Percentiles rank a stretch among this genome's conserved stretches.
phyloP scores from a whole-genome alignment of 1,140 invertebrate genomes.

The Aricia agestis region DNA sequence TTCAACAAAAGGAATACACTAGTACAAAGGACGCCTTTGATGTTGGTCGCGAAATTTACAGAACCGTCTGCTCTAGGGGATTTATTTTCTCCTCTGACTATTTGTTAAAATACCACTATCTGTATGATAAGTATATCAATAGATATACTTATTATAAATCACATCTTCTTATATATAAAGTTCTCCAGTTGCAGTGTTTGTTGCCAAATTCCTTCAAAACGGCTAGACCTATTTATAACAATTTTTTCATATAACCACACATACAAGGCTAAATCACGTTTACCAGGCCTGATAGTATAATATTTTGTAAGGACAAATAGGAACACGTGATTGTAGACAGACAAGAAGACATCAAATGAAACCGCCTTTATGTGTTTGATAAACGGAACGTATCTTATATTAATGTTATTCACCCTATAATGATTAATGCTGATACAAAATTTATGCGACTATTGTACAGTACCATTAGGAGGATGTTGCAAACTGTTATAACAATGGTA shows the following conservation, averaged over 20 bases:
- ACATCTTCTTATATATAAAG: too few relatives aligned
- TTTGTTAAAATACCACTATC: neutral
- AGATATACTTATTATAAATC: too few relatives aligned
- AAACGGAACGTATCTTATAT: neutral
- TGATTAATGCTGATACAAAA: neutral
- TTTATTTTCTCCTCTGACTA: neutral
- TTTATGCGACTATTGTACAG: constrained; percentile 3
- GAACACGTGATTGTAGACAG: neutral
- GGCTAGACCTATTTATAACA: too few relatives aligned
- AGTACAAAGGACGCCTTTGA: neutral
- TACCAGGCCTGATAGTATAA: too few relatives aligned
- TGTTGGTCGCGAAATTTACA: neutral
- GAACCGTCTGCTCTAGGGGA: neutral
- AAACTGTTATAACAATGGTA: neutral
- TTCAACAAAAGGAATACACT: neutral
- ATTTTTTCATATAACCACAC: too few relatives aligned
- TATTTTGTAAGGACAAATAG: neutral
- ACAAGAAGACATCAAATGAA: constrained; percentile 1
- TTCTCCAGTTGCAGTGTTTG: too few relatives aligned
- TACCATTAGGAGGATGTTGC: neutral
- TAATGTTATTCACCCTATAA: constrained; percentile 1
- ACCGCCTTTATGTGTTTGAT: neutral
- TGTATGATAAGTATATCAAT: too few relatives aligned
- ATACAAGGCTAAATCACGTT: too few relatives aligned
- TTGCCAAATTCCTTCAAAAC: too few relatives aligned